These are phyloP conservation scores for Drosophila trichaetosa DNA, from an alignment of 2,888 invertebrate genomes.

Conservation along the genomic window DNA sequence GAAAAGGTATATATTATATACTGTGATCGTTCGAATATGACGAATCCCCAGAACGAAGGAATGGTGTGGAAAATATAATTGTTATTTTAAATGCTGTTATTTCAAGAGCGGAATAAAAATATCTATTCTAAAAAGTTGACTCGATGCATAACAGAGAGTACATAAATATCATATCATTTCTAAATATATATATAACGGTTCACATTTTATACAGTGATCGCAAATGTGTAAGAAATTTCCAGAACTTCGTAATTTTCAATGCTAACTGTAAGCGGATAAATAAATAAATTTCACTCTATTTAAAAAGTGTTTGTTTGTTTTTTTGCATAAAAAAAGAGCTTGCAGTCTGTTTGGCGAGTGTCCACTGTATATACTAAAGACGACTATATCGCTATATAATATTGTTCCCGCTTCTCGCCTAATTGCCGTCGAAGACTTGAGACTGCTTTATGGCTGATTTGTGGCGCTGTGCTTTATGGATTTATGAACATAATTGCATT, in stretches of 20 bases:
- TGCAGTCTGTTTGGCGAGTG: not conserved
- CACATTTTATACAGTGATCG: not conserved
- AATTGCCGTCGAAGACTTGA: slow-evolving; percentile 60
- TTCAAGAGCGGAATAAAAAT: not conserved
- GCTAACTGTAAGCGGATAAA: not conserved
- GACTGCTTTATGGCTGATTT: slow-evolving; percentile 58
- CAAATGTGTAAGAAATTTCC: not conserved
- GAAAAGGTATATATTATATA: slow-evolving; percentile 3
- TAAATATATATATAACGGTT: no score
- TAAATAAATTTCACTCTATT: not conserved
- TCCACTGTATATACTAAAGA: not conserved
- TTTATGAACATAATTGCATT: slow-evolving; percentile 77
- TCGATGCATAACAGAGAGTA: no score
- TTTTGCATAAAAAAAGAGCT: not conserved
- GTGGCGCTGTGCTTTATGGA: slow-evolving; percentile 70
- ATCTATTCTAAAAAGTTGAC: not conserved
- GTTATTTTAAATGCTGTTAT: not conserved
- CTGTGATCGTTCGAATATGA: not conserved
- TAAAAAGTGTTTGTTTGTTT: not conserved
- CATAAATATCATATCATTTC: not conserved
- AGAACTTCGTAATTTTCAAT: not conserved
- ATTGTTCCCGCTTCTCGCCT: slow-evolving; percentile 37
- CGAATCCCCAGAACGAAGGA: not conserved
- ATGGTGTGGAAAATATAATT: not conserved
- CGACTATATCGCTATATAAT: slow-evolving; percentile 12